Base-by-base conservation (phyloP, 2,888 invertebrate species). In the Brachycybe producta region DNA sequence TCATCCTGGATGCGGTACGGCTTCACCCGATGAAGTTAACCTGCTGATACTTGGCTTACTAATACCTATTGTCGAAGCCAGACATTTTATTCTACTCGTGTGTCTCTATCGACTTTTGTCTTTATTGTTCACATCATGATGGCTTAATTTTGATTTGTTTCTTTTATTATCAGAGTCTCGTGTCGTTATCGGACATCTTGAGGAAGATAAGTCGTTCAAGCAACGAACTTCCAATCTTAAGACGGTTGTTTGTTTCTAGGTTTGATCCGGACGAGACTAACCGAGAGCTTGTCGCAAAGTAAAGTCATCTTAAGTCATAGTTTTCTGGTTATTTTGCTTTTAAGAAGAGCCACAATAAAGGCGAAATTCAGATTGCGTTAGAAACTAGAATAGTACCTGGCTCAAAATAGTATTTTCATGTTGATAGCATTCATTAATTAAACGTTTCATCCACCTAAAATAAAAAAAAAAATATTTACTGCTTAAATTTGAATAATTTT, bases 251-350 rank as follows among this genome's bases (percentile, higher is more conserved):
- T 79, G 75, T 92, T 47, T 82, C 87, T 1, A 80, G 77, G 55
- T 85, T 80, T 65, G 94, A 94, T 69, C 71, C 78, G 0, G 75
- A 75, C 5, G 79, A 79, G 35, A 82, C 84, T 52, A 87, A 87
- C 61, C 73, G 72, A 74, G 75, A 58, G 60, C 64, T 65, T 1
- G 65, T 66, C 11, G 59, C 60, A 44, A 58, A 54, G 67, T 66
- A 50, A 48, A 53, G 5, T 36, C n/a, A n/a, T n/a, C n/a, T n/a
- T n/a, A n/a, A n/a, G n/a, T n/a, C n/a, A n/a, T n/a, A n/a, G n/a
- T n/a, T n/a, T n/a, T n/a, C n/a, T n/a, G n/a, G n/a, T n/a, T n/a
- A n/a, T n/a, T n/a, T n/a, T n/a, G n/a, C n/a, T n/a, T n/a, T 28
- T 13, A 21, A 17, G 19, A 23, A 5, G 5, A 8, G 7, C 17